Conservation (phyloP, 2,888 invertebrate species). For the Ptychoptera albimana region DNA sequence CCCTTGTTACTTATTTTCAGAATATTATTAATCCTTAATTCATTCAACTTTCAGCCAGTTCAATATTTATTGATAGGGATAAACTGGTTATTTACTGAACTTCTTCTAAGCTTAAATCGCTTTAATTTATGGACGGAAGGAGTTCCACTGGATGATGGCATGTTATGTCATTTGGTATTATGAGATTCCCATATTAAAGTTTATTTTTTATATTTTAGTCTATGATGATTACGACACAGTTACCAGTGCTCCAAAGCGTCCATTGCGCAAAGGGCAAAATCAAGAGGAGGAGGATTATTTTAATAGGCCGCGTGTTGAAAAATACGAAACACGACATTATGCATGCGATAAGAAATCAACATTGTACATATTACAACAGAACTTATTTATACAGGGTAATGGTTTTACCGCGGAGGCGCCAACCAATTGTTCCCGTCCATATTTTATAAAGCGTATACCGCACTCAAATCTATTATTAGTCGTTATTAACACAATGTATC, state of each 20-base stretch:
- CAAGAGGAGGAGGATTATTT: conserved; percentile 31
- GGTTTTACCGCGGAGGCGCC: conserved; percentile 26
- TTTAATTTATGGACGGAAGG: conserved; percentile 26
- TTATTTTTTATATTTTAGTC: neutral
- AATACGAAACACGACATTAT: conserved; percentile 25
- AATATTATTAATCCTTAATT: neutral
- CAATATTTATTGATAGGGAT: conserved; percentile 22
- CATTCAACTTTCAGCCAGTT: conserved; percentile 28
- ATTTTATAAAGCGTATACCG: conserved; percentile 54
- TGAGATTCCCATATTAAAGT: conserved; percentile 16
- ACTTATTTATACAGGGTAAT: conserved; percentile 30
- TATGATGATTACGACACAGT: neutral
- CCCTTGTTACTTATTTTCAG: neutral
- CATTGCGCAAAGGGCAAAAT: conserved; percentile 18
- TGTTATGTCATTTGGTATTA: conserved; percentile 8
- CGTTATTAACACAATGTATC: conserved; percentile 43
- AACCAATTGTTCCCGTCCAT: conserved; percentile 38
- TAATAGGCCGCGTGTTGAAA: conserved; percentile 20
- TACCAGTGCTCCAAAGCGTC: conserved; percentile 5
- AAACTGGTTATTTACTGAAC: conserved; percentile 31
- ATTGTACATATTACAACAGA: conserved; percentile 50
- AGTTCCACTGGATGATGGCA: conserved; percentile 16
- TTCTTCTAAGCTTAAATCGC: conserved; percentile 24
- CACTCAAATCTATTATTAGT: conserved; percentile 65
- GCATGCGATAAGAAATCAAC: conserved; percentile 60